Evolutionary conservation across 1,140 invertebrate genomes (phyloP).

Genomic region (Anastrepha ludens): DNA sequence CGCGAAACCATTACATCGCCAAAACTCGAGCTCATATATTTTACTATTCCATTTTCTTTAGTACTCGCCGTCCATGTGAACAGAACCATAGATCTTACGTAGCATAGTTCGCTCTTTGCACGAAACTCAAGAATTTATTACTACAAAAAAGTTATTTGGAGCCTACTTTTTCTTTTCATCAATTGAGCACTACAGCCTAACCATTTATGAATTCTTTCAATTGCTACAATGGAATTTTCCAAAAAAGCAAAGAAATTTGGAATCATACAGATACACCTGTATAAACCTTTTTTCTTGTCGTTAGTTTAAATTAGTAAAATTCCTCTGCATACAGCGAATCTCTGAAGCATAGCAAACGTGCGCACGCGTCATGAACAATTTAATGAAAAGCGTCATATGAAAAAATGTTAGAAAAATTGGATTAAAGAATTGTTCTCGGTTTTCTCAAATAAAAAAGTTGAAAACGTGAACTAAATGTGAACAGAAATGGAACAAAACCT

Average conservation of each 20-base stretch:
- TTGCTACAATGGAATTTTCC: slow-evolving; percentile 23
- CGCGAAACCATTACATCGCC: no score
- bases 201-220: neutral
- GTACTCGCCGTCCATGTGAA: no score
- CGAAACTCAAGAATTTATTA: no score
- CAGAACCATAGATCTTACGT: no score
- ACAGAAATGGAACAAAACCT: neutral
- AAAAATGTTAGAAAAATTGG: neutral
- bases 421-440: neutral
- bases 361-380: neutral
- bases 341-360: slow-evolving; percentile 34
- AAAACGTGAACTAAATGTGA: neutral
- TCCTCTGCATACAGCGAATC: neutral
- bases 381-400: neutral
- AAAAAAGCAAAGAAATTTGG: neutral
- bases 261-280: neutral
- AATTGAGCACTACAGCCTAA: no score
- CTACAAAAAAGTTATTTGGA: no score
- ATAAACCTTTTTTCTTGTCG: neutral
- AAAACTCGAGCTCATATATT: no score
- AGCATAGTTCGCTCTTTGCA: no score
- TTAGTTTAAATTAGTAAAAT: neutral
- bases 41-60: no score
- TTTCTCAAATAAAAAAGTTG: neutral
- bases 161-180: no score